Base-by-base conservation (phyloP, 2,888 invertebrate species). In the Protophormia terraenovae region DNA sequence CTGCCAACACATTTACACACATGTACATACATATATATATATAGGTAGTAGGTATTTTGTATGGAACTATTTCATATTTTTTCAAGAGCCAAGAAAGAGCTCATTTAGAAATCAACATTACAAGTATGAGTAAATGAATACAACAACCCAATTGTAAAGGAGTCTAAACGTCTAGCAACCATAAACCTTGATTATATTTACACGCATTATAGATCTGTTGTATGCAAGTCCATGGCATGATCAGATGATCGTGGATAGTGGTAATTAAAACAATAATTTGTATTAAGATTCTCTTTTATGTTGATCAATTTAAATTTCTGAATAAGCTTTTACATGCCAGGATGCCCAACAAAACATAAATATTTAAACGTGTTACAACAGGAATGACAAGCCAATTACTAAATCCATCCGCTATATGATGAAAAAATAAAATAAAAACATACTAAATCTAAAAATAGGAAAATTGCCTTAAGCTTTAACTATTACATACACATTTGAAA, bases 301-400 rank as follows among this genome's bases (percentile, higher is more conserved):
- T 16, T 77, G 35, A 47, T 32, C 24, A 45, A 58, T 58, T 35
- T 27, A 47, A 50, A 22, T 62, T 50, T 50, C 55, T 55, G 6
- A 14, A 29, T 35, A 16, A 35, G 16, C 14, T 35, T 78, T n/a
- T 19, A 38, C 5, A 3, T 69, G 38, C 14, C 27, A 27, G 38
- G 29, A 62, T 38, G 50, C 29, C 41, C 69, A 67, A 35, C 19
- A 27, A 38, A 45, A 55, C 47, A 45, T 32, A 69, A 58, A 67
- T 77, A 77, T 58, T 67, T 69, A 55, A 72, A 55, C 45, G 72
- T 66, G 55, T 72, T 73, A 16, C 41, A 64, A 66, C 64, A 58
- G 45, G 55, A 73, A 73, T 73, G 64, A 73, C 80, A 73, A 58
- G 66, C 73, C 58, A 80, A 80, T 73, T 73, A 80, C 35, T 50